Conservation (phyloP, 2,113 vertebrate species). For the Perca schrenkii region DNA sequence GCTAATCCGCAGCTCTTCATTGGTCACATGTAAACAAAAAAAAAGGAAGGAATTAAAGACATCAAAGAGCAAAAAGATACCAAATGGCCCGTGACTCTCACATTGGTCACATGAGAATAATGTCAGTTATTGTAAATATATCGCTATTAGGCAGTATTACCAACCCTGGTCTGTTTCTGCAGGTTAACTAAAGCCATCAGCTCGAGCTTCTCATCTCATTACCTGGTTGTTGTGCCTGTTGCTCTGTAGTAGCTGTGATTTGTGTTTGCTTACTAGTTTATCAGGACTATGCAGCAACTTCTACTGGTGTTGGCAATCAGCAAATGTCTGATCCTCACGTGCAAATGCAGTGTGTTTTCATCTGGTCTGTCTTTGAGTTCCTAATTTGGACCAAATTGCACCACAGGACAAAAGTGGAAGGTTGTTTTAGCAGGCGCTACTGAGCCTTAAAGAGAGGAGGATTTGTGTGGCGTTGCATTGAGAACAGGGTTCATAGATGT, state of each 20-base stretch:
- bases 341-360: conserved; percentile 37
- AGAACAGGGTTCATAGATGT: conserved; percentile 61
- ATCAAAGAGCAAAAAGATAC: conserved; percentile 35
- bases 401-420: conserved; percentile 15
- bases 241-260: conserved; percentile 82
- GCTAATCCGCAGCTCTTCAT: conserved; percentile 40
- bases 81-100: conserved; percentile 22
- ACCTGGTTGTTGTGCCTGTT: conserved; percentile 83
- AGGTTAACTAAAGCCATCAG: conserved; percentile 66
- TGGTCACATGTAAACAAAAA: conserved; percentile 15
- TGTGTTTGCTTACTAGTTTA: conserved; percentile 79
- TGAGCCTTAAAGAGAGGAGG: conserved; percentile 62
- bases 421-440: conserved; percentile 28
- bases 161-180: conserved; percentile 58
- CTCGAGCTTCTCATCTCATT: conserved; percentile 66
- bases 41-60: conserved; percentile 16
- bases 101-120: conserved; percentile 3
- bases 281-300: conserved; percentile 86
- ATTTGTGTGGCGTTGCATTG: conserved; percentile 26
- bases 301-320: conserved; percentile 73
- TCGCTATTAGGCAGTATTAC: conserved; percentile 34
- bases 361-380: conserved; percentile 36
- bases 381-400: conserved; percentile 46
- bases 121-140: conserved; percentile 71
- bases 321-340: conserved; percentile 39